Evolutionary conservation across 1,140 invertebrate species (phyloP).

Genomic region (Ceratitis capitata): DNA sequence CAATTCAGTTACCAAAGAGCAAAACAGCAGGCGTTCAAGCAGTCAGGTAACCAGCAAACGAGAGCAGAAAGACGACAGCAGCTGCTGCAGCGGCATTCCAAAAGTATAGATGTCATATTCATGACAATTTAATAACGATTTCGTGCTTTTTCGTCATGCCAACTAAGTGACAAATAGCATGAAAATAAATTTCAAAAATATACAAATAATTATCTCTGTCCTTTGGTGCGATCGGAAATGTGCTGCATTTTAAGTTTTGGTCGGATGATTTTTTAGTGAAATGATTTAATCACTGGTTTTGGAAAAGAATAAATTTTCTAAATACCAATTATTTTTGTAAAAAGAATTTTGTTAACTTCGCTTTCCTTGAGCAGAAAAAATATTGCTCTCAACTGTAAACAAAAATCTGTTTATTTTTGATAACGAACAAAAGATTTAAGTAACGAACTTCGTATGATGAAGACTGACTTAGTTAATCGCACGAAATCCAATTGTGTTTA

Average conservation of each 20-base stretch:
- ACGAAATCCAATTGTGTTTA: too few relatives aligned
- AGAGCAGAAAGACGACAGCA: neutral
- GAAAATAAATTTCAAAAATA: neutral
- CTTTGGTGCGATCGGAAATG: too few relatives aligned
- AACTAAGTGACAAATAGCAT: slow-evolving; percentile 12
- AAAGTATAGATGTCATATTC: slow-evolving; percentile 34
- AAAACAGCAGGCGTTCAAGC: neutral
- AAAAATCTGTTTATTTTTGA: too few relatives aligned
- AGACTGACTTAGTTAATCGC: too few relatives aligned
- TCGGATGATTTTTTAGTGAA: too few relatives aligned
- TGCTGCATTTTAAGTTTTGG: too few relatives aligned
- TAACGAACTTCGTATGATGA: neutral
- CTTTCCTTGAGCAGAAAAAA: neutral
- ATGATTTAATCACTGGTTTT: too few relatives aligned
- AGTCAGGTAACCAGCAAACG: neutral
- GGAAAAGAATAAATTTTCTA: neutral
- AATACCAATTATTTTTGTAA: neutral
- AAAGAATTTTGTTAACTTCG: neutral
- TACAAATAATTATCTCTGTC: too few relatives aligned
- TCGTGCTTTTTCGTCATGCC: slow-evolving; percentile 24
- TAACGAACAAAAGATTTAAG: neutral
- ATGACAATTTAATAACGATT: slow-evolving; percentile 35
- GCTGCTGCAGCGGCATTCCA: neutral
- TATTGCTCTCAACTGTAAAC: too few relatives aligned
- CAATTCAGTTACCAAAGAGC: neutral